A percentile compares a stretch with the other conserved stretches of the same genome.
phyloP scores from a whole-genome alignment of 2,888 invertebrate genomes.

The Calliopum simillimum region DNA sequence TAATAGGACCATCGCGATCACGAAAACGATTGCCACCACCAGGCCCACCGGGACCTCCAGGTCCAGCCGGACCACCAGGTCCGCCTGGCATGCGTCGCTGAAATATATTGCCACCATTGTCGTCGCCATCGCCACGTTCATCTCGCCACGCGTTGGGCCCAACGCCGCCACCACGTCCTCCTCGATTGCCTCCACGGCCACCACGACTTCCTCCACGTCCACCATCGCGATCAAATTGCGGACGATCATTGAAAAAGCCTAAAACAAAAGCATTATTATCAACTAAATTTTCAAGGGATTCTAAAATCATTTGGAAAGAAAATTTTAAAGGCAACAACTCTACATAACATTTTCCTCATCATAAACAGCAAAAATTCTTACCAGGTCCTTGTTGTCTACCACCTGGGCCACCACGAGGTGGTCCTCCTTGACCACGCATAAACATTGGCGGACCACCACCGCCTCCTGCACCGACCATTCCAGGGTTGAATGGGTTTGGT shows the following conservation, averaged over 20 bases:
- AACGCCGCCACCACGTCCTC: constrained; percentile 48
- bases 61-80: constrained; percentile 52
- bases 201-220: constrained; percentile 47
- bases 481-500: constrained; percentile 60
- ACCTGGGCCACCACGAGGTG: constrained; percentile 50
- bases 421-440: constrained; percentile 46
- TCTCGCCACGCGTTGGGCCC: constrained; percentile 60
- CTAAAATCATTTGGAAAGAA: not conserved
- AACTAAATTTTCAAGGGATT: constrained; percentile 2
- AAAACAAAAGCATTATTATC: no score
- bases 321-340: not conserved
- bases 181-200: constrained; percentile 42
- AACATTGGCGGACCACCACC: constrained; percentile 51
- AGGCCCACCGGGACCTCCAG: not conserved
- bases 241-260: constrained; percentile 63
- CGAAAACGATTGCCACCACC: constrained; percentile 55
- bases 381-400: constrained; percentile 60
- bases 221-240: constrained; percentile 59
- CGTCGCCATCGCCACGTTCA: constrained; percentile 62
- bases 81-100: constrained; percentile 52
- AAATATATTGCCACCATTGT: constrained; percentile 52
- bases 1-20: constrained; percentile 52
- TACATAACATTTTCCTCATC: no score
- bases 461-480: constrained; percentile 57
- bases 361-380: constrained; percentile 37